A percentile compares a stretch with the other conserved stretches of the same genome.
Conservation (phyloP, 2,888 invertebrate species). For the Mesorhabditis spiculigera region DNA sequence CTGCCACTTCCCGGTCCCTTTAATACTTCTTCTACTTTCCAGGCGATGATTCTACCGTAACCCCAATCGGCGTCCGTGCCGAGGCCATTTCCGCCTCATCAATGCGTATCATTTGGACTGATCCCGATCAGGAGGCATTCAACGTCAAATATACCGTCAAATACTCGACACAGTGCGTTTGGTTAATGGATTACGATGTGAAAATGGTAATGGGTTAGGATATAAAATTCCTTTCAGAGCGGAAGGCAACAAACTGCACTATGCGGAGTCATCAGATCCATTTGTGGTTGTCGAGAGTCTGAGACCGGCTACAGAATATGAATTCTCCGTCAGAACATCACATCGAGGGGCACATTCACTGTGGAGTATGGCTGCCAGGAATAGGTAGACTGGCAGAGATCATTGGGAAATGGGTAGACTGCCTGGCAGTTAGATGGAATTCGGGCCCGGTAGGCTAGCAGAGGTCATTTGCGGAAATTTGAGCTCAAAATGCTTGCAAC, state of each 20-base stretch:
- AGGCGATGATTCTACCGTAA: conserved; percentile 59
- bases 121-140: conserved; percentile 65
- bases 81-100: conserved; percentile 83
- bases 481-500: too few relatives aligned
- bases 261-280: conserved; percentile 82
- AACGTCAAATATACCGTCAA: conserved; percentile 60
- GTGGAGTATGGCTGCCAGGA: conserved; percentile 83
- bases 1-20: too few relatives aligned
- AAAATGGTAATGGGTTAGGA: too few relatives aligned
- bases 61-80: conserved; percentile 79
- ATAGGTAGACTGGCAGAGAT: too few relatives aligned
- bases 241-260: conserved; percentile 69
- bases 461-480: too few relatives aligned
- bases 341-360: conserved; percentile 65
- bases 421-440: too few relatives aligned
- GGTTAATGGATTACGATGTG: too few relatives aligned
- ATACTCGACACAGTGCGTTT: conserved; percentile 41
- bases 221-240: conserved; percentile 62
- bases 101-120: conserved; percentile 91
- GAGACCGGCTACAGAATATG: conserved; percentile 71
- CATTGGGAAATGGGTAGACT: too few relatives aligned
- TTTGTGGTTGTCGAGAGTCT: conserved; percentile 72
- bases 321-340: conserved; percentile 53
- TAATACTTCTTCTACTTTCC: background rate
- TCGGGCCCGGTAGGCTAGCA: too few relatives aligned